Evolutionary conservation across 2,888 invertebrate genomes (phyloP), one percentile per base, ranked within the genome.

Genomic region (Lasioglossum marginatum): DNA sequence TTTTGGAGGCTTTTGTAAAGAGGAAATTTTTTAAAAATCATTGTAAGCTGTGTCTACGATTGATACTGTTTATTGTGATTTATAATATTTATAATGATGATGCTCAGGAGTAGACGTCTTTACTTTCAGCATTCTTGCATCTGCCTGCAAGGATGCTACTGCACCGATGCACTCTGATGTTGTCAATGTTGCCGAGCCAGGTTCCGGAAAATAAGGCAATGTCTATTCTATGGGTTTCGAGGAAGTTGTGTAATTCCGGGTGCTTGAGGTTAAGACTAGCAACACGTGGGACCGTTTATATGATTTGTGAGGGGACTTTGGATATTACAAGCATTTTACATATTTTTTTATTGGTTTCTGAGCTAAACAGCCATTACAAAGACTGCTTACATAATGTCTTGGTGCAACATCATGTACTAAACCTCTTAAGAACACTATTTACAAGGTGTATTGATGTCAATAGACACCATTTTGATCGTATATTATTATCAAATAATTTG

Each of bases 231-330:
- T 16, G 63, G 63, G 63, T 63, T 63, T 16, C 63, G 31, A 31
- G 31, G 63, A 63, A 63, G 63, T 63, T 63, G 63, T 63, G 63
- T 31, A 63, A 63, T 63, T 63, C 27, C 16, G 16, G 63, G 63
- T 31, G 27, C 63, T 63, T 31, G 6, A 27, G 63, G 27, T 16
- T 63, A 63, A 63, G 63, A 27, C 27, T 63, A 63, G 63, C 63
- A 31, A 63, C 63, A 63, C 31, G 63, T 63, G 63, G 31, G 63
- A 31, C 2, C 63, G 63, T 63, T 63, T 63, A 63, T 31, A 2
- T 63, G 63, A 63, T 63, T 63, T 63, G 63, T 31, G 31, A 16
- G 31, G 2, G 63, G 63, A 63, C 63, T 63, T 63, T 27, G 63
- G 27, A 63, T 31, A 31, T 63, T 31, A 63, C 63, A 31, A 31